Percentiles rank a stretch among this genome's conserved stretches.
Conservation (phyloP, 1,140 invertebrate species). For the Microplitis demolitor region DNA sequence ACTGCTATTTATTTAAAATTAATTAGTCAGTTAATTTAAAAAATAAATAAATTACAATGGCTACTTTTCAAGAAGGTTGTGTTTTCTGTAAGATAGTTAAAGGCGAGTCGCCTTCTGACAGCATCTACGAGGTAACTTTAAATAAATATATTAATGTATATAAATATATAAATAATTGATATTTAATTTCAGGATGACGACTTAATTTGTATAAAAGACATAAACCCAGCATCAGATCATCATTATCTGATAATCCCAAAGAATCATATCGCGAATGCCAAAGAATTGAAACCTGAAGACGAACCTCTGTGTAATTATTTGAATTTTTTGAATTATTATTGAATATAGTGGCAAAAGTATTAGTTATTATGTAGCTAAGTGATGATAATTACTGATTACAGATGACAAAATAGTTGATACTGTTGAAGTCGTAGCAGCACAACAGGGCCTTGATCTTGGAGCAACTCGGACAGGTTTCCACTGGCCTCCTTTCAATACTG, state of each 20-base stretch:
- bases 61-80: constrained; percentile 55
- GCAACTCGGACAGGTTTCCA: constrained; percentile 83
- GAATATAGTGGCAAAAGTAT: neutral
- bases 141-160: neutral
- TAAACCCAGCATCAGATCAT: constrained; percentile 78
- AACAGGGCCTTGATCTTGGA: constrained; percentile 60
- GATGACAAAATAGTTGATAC: constrained; percentile 69
- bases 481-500: constrained; percentile 86
- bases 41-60: neutral
- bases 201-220: constrained; percentile 81
- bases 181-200: constrained; percentile 70
- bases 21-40: neutral
- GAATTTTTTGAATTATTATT: too few relatives aligned
- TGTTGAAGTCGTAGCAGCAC: constrained; percentile 62
- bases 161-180: too few relatives aligned
- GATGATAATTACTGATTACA: constrained; percentile 43
- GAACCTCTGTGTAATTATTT: constrained; percentile 66
- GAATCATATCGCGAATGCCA: constrained; percentile 76
- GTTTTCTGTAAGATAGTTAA: constrained; percentile 76
- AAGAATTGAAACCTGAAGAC: constrained; percentile 68
- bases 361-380: constrained; percentile 28
- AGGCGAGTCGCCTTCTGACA: constrained; percentile 64
- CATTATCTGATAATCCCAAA: constrained; percentile 84
- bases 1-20: too few relatives aligned
- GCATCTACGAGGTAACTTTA: constrained; percentile 54